phyloP scores from a whole-genome alignment of 1,140 invertebrate genomes.

The Berghia stephanieae region DNA sequence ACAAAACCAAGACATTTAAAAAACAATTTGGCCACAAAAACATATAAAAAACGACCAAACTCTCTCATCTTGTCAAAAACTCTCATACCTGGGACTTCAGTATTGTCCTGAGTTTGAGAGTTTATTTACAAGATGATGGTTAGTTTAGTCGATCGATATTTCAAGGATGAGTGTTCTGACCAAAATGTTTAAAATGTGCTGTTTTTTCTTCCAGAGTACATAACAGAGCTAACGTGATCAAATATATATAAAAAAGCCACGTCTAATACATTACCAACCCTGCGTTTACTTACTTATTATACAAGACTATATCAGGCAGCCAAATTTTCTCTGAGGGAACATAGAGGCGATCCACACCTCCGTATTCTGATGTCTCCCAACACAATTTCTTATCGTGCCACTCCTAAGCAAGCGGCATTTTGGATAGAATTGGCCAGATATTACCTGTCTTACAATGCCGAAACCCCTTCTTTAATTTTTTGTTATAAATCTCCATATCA shows the following conservation, averaged over 20 bases:
- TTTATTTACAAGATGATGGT: no score
- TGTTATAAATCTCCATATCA: no score
- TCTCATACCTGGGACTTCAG: no score
- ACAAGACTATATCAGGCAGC: constrained; percentile 91
- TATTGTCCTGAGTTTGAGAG: no score
- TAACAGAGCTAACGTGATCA: background rate
- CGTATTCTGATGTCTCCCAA: constrained; percentile 63
- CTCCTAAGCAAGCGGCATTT: constrained; percentile 47
- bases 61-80: no score
- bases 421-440: background rate
- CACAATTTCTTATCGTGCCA: constrained; percentile 64
- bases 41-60: no score
- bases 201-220: background rate
- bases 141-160: no score
- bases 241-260: background rate
- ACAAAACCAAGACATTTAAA: no score
- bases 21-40: no score
- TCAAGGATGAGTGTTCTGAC: background rate
- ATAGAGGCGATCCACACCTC: constrained; percentile 62
- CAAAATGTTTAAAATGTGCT: background rate
- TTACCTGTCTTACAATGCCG: no score
- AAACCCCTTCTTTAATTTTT: no score
- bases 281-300: constrained; percentile 87
- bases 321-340: constrained; percentile 64
- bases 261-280: background rate